Evolutionary conservation across 2,888 invertebrate genomes (phyloP).

Genomic region (Macrophya annulata): DNA sequence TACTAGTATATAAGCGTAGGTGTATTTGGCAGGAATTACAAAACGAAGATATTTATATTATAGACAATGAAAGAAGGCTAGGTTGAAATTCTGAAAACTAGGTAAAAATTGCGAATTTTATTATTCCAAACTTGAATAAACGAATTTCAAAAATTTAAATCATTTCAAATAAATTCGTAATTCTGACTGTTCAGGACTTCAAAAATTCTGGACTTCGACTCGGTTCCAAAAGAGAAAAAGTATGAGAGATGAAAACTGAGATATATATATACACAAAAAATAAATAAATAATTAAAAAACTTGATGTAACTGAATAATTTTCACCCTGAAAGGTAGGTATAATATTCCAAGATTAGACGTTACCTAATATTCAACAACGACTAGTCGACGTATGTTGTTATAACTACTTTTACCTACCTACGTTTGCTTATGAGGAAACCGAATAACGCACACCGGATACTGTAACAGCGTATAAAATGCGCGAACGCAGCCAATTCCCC

Average conservation of each 20-base stretch:
- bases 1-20: neutral
- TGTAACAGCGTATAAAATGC: conserved; percentile 16
- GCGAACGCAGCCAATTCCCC: conserved; percentile 49
- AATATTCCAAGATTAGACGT: conserved; percentile 24
- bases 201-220: no score
- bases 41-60: no score
- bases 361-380: conserved; percentile 25
- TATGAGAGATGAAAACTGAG: neutral
- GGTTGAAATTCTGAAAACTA: no score
- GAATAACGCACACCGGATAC: conserved; percentile 31
- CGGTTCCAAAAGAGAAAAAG: no score
- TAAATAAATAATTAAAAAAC: neutral
- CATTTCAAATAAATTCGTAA: no score
- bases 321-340: neutral
- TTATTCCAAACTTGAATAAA: no score
- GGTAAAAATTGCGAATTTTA: no score
- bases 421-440: conserved; percentile 11
- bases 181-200: no score
- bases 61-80: no score
- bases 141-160: no score
- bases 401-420: no score
- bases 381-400: neutral
- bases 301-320: neutral
- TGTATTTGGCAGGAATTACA: no score
- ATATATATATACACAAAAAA: neutral